phyloP scores from a whole-genome alignment of 2,888 invertebrate species.

The Fragum sueziense region DNA sequence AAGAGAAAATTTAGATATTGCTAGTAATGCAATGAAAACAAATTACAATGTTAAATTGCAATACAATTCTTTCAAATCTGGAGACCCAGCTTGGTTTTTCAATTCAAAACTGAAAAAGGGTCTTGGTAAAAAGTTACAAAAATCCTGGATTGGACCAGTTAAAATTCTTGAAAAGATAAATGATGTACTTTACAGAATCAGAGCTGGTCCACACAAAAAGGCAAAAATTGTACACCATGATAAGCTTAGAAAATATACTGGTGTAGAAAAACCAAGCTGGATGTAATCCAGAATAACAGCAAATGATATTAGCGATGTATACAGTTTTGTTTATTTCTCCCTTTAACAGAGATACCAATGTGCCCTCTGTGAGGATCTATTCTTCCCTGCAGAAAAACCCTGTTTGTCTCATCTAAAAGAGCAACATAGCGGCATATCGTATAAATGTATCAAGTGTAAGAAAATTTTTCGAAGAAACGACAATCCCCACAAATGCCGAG shows the following conservation, averaged over 20 bases:
- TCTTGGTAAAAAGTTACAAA: too few relatives aligned
- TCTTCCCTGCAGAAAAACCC: not conserved
- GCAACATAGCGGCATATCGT: not conserved
- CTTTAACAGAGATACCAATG: conserved; percentile 1
- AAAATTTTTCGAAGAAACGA: too few relatives aligned
- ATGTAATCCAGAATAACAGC: not conserved
- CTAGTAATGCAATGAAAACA: conserved; percentile 26
- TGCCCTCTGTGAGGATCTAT: not conserved
- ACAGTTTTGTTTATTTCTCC: too few relatives aligned
- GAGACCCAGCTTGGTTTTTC: conserved; percentile 31
- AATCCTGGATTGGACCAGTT: conserved; percentile 41
- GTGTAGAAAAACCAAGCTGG: not conserved
- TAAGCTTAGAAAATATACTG: conserved; percentile 26
- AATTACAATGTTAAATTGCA: conserved; percentile 24
- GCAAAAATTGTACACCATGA: conserved; percentile 43
- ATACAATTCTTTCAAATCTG: conserved; percentile 14
- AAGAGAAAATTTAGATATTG: conserved; percentile 17
- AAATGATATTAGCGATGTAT: too few relatives aligned
- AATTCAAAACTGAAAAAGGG: conserved; percentile 19
- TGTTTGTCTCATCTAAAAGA: not conserved
- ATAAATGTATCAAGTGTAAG: too few relatives aligned
- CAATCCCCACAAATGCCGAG: not conserved
- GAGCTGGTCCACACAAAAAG: not conserved
- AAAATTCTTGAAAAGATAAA: conserved; percentile 23
- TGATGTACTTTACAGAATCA: conserved; percentile 39